Percentiles rank a stretch among this genome's conserved stretches.
phyloP scores from a whole-genome alignment of 2,888 invertebrate genomes.

The Plusia festucae region DNA sequence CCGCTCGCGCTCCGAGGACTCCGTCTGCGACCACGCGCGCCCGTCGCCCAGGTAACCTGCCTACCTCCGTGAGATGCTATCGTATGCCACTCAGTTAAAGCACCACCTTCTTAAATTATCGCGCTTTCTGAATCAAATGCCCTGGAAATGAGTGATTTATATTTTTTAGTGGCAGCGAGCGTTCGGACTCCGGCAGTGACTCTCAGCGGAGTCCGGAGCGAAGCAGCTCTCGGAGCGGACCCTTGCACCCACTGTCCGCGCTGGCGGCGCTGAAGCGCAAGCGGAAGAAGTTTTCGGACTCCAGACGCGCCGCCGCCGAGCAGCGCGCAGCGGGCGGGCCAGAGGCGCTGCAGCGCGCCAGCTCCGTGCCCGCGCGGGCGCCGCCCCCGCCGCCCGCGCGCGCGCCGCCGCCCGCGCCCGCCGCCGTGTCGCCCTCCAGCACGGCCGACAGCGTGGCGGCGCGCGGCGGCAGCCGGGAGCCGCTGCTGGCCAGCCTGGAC shows the following conservation, averaged over 20 bases:
- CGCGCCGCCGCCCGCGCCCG: slow-evolving; percentile 69
- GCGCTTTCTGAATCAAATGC: no score
- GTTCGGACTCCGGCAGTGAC: slow-evolving; percentile 92
- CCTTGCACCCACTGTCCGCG: slow-evolving; percentile 88
- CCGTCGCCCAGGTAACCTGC: slow-evolving; percentile 83
- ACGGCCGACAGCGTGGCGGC: slow-evolving; percentile 63
- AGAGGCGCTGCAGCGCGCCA: slow-evolving; percentile 74
- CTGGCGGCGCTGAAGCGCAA: slow-evolving; percentile 94
- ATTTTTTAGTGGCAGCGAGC: slow-evolving; percentile 88
- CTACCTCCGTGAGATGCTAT: background rate
- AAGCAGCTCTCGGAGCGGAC: slow-evolving; percentile 65
- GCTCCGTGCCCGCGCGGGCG: slow-evolving; percentile 66
- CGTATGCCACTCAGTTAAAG: no score
- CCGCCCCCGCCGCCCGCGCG: slow-evolving; percentile 68
- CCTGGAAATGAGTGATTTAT: no score
- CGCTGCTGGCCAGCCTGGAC: slow-evolving; percentile 90
- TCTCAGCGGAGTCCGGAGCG: slow-evolving; percentile 91
- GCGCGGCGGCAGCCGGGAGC: slow-evolving; percentile 90
- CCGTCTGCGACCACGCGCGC: slow-evolving; percentile 91
- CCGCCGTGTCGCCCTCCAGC: slow-evolving; percentile 60
- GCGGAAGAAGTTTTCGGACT: slow-evolving; percentile 95
- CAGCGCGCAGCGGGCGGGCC: slow-evolving; percentile 53
- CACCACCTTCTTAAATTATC: no score
- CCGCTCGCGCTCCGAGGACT: slow-evolving; percentile 94
- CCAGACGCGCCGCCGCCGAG: slow-evolving; percentile 90